Evolutionary conservation across 1,140 invertebrate species (phyloP).

Genomic region (Zaprionus davidi): DNA sequence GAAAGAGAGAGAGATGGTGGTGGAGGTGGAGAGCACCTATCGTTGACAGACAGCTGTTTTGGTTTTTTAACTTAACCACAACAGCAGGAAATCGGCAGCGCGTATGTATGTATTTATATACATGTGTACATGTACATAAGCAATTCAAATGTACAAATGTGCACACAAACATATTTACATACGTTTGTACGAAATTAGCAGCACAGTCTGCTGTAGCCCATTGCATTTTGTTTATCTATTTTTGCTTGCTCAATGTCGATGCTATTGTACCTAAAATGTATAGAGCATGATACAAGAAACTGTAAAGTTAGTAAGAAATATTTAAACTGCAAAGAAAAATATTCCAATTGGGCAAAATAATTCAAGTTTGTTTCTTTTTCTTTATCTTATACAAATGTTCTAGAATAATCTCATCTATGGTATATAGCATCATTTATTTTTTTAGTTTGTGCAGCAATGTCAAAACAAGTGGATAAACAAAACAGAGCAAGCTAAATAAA

Average conservation of each 20-base stretch:
- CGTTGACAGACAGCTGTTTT: conserved; percentile 72
- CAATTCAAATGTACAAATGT: background rate
- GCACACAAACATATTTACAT: background rate
- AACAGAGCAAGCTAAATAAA: too few species aligned
- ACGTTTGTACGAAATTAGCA: conserved; percentile 21
- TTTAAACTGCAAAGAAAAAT: too few species aligned
- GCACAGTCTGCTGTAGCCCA: conserved; percentile 9
- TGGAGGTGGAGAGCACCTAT: conserved; percentile 13
- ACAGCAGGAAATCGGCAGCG: conserved; percentile 44
- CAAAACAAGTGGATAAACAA: background rate
- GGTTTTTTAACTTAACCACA: conserved; percentile 60
- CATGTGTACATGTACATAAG: background rate
- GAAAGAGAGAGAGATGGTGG: conserved; percentile 1
- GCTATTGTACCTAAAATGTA: conserved; percentile 26
- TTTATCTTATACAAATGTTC: too few species aligned
- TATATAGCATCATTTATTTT: too few species aligned
- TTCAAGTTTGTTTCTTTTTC: too few species aligned
- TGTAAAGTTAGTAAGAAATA: background rate
- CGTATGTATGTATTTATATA: conserved; percentile 11
- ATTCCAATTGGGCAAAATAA: too few species aligned
- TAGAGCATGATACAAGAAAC: background rate
- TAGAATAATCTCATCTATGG: too few species aligned
- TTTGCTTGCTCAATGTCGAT: conserved; percentile 12
- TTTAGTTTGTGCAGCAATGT: too few species aligned
- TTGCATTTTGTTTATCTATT: conserved; percentile 42